Conservation (phyloP, 2,888 invertebrate genomes). For the Agrypnus murinus region DNA sequence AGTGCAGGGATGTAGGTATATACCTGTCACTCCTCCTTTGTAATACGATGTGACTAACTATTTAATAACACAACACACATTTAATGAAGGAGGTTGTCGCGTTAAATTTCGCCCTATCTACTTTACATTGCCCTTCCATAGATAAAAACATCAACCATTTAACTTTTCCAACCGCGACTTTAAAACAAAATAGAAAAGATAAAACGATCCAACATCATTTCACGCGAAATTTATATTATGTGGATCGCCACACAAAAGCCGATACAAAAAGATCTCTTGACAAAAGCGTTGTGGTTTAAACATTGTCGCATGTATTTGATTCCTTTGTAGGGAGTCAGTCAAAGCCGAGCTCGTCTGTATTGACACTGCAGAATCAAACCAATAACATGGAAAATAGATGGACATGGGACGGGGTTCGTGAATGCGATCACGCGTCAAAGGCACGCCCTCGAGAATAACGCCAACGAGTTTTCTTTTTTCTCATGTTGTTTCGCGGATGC, state of each 20-base stretch:
- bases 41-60: constrained; percentile 10
- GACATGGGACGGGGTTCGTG: constrained; percentile 63
- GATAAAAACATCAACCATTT: constrained; percentile 30
- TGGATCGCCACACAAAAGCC: constrained; percentile 49
- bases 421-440: constrained; percentile 65
- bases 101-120: constrained; percentile 3
- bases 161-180: constrained; percentile 23
- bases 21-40: constrained; percentile 7
- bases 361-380: constrained; percentile 69
- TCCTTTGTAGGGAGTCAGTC: constrained; percentile 63
- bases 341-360: constrained; percentile 63
- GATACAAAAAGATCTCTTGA: constrained; percentile 51
- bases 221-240: constrained; percentile 42
- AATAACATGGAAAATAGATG: constrained; percentile 71
- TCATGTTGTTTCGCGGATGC: constrained; percentile 15
- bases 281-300: constrained; percentile 61
- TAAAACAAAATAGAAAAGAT: constrained; percentile 31
- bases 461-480: constrained; percentile 41
- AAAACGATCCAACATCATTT: constrained; percentile 40
- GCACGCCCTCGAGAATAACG: constrained; percentile 56
- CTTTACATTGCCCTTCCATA: neutral
- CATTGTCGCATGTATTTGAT: constrained; percentile 61
- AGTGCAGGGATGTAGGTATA: no score
- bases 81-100: constrained; percentile 17
- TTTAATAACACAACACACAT: constrained; percentile 2